These are phyloP conservation scores for Lysandra coridon DNA, from an alignment of 2,888 invertebrate species.

Conservation along the genomic window DNA sequence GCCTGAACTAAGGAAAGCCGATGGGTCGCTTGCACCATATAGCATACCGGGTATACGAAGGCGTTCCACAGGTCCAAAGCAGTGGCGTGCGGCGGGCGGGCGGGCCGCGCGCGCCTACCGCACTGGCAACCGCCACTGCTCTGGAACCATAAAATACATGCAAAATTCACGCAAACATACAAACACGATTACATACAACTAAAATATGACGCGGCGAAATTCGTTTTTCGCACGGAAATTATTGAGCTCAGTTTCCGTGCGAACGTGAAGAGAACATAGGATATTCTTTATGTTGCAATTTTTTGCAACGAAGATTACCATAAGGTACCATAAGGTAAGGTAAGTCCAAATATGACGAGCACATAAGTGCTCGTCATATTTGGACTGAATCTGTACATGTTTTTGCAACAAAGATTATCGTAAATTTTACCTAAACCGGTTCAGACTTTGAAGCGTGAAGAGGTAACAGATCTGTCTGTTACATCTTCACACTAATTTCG, in stretches of 20 bases:
- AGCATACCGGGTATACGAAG: conserved; percentile 84
- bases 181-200: conserved; percentile 36
- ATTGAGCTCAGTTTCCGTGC: not conserved
- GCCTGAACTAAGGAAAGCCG: conserved; percentile 38
- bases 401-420: no score
- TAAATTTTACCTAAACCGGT: not conserved
- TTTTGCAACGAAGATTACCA: no score
- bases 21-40: conserved; percentile 62
- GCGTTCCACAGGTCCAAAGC: conserved; percentile 84
- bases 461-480: not conserved
- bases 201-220: not conserved
- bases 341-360: no score
- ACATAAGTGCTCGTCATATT: no score
- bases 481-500: not conserved
- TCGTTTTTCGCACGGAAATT: not conserved
- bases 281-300: no score
- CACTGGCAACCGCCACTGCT: conserved; percentile 81
- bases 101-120: conserved; percentile 81
- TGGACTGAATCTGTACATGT: no score
- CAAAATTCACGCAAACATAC: conserved; percentile 65
- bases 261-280: no score
- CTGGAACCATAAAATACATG: conserved; percentile 79
- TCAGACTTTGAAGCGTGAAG: not conserved
- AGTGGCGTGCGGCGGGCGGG: conserved; percentile 86
- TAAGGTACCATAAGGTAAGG: no score